These are phyloP conservation scores for Synanthedon andrenaeformis DNA, from an alignment of 2,888 invertebrate species.

Conservation along the genomic window DNA sequence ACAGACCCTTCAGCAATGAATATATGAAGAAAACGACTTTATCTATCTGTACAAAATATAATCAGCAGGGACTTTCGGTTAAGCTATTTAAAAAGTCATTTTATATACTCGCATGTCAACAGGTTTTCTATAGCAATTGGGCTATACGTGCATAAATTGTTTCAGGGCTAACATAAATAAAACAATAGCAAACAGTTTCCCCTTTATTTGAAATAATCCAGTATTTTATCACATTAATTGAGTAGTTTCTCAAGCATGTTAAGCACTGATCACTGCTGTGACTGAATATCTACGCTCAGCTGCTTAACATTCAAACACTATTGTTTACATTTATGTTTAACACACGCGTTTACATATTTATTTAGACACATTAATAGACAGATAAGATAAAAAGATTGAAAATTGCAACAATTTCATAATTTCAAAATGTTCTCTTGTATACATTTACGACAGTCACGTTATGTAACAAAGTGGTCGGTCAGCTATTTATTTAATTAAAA, in stretches of 20 bases:
- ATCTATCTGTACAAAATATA: no score
- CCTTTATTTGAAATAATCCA: constrained; percentile 61
- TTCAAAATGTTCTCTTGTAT: constrained; percentile 4
- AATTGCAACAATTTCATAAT: neutral
- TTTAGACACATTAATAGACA: constrained; percentile 4
- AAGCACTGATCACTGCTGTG: constrained; percentile 18
- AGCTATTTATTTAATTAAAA: no score
- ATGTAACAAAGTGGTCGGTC: constrained; percentile 6
- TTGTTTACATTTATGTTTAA: constrained; percentile 1
- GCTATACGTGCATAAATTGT: no score
- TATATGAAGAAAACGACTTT: no score
- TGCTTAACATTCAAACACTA: constrained; percentile 13
- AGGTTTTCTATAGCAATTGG: no score
- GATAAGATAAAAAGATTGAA: no score
- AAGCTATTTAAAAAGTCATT: no score
- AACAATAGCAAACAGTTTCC: constrained; percentile 30
- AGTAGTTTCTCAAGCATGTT: constrained; percentile 55
- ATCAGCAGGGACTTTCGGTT: no score
- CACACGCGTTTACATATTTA: constrained; percentile 1
- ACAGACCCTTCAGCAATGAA: no score
- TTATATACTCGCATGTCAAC: no score
- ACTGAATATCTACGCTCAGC: constrained; percentile 14
- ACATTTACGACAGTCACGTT: constrained; percentile 7
- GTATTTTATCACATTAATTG: constrained; percentile 57
- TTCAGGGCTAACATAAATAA: neutral